Conservation (phyloP, 53 echinoderm and acorn worm species). For the Stichopus horrens region DNA sequence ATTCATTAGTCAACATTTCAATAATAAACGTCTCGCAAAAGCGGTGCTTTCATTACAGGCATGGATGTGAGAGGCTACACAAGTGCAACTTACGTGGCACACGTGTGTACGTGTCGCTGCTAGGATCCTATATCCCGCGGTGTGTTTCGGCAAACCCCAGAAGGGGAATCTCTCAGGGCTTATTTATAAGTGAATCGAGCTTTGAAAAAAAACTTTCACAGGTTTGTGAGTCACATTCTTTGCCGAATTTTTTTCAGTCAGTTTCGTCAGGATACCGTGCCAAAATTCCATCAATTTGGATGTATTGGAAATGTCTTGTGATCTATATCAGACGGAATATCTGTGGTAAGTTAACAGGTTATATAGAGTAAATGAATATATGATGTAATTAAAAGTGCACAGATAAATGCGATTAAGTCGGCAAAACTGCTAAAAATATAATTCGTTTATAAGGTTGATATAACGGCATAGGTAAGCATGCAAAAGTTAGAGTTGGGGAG, state of each 20-base stretch:
- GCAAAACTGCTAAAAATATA: too few species aligned
- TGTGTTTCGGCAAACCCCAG: slow-evolving; percentile 19
- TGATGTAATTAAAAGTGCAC: too few species aligned
- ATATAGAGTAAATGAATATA: neutral
- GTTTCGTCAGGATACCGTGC: neutral
- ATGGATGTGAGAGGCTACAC: slow-evolving; percentile 27
- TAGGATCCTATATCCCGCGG: slow-evolving; percentile 32
- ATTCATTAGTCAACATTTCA: neutral
- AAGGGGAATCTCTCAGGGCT: slow-evolving; percentile 21
- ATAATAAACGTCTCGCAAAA: slow-evolving; percentile 20
- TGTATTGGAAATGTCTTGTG: slow-evolving; percentile 5
- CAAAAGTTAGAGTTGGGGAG: too few species aligned
- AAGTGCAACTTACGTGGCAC: slow-evolving; percentile 19
- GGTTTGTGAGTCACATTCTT: slow-evolving; percentile 27
- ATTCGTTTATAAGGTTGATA: too few species aligned
- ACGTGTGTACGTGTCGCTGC: slow-evolving; percentile 32
- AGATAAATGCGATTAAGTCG: too few species aligned
- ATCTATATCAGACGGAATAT: neutral
- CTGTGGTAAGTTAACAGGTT: neutral
- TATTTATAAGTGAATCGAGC: neutral
- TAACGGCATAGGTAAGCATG: too few species aligned
- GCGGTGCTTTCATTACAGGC: slow-evolving; percentile 4
- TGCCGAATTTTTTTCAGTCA: neutral
- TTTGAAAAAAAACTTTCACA: slow-evolving; percentile 32
- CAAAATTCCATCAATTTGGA: neutral